Evolutionary conservation across 1,140 invertebrate species (phyloP), one percentile per base, ranked within the genome.

Genomic region (Macrotrachela quadricornifera): DNA sequence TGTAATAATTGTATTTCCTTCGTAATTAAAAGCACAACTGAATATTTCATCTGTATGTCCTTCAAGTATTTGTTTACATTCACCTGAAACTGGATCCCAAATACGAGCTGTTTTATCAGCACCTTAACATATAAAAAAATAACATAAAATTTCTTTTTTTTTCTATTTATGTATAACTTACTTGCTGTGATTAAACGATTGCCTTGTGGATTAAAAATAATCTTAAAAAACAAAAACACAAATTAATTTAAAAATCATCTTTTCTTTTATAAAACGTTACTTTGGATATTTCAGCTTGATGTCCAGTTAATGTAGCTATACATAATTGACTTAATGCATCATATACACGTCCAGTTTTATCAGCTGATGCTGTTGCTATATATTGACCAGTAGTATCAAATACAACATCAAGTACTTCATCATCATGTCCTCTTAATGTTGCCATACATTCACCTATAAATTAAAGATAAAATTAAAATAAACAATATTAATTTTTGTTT

Each of bases 31-130:
- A 1, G 78, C 78, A 59, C 80, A 82, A 4, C 78, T 80, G 62
- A 83, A 83, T 30, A 84, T 80, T 61, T 83, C 81, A 16, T 80
- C 79, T 30, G 75, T 75, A 59, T 83, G 81, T 0, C 79, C 80
- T 6, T 75, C 72, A 0, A 83, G 66, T 11, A 79, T 49, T 30
- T 54, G 53, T 48, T 54, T 48, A 30, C 47, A 49, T 40, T 75
- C 69, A 0, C 80, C 80, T 1, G 74, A 76, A 41, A 76, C 74
- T 0, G 76, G 66, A 51, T 81, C 76, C 82, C 82, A 84, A 8
- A 83, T 59, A n/a, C 79, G 69, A 0, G 80, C 78, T 10, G 78
- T 80, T 52, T 75, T 74, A 61, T 84, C 82, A 10, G 77, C 74
- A 39, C 80, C 82, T 2, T 79, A 30, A 80, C 10, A 82, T 78